phyloP scores from a whole-genome alignment of 2,113 vertebrate genomes.

The Chaetorhynchus papuensis region DNA sequence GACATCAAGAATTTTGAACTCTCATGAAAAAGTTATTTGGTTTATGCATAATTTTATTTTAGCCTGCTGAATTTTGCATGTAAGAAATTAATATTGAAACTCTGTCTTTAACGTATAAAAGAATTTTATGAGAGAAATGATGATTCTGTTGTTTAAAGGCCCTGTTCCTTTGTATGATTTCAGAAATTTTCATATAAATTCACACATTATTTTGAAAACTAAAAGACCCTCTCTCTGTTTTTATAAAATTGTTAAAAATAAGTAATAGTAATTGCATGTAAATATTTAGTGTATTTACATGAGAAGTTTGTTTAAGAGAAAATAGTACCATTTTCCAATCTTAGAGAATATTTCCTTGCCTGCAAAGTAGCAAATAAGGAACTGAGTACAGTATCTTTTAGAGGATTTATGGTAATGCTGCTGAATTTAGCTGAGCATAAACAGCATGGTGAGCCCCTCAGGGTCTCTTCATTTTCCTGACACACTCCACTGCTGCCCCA shows the following conservation, averaged over 20 bases:
- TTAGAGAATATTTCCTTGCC: background rate
- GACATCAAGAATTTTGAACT: background rate
- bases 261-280: background rate
- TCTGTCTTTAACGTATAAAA: background rate
- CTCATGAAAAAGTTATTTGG: background rate
- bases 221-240: background rate
- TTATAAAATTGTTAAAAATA: background rate
- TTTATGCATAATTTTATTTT: background rate
- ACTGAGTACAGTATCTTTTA: slow-evolving; percentile 51
- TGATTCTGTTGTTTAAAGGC: background rate
- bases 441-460: slow-evolving; percentile 71
- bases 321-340: background rate
- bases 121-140: background rate
- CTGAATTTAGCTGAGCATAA: slow-evolving; percentile 61
- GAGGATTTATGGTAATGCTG: slow-evolving; percentile 64
- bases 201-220: background rate
- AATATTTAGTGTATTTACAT: background rate
- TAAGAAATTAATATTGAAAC: background rate
- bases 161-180: background rate
- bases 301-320: background rate
- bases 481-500: slow-evolving; percentile 76
- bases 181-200: background rate
- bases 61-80: background rate
- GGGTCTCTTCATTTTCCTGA: slow-evolving; percentile 78
- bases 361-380: background rate